Percentiles rank a stretch among this genome's conserved stretches.
phyloP scores from a whole-genome alignment of 2,797 vertebrate species.

The Lacerta agilis region DNA sequence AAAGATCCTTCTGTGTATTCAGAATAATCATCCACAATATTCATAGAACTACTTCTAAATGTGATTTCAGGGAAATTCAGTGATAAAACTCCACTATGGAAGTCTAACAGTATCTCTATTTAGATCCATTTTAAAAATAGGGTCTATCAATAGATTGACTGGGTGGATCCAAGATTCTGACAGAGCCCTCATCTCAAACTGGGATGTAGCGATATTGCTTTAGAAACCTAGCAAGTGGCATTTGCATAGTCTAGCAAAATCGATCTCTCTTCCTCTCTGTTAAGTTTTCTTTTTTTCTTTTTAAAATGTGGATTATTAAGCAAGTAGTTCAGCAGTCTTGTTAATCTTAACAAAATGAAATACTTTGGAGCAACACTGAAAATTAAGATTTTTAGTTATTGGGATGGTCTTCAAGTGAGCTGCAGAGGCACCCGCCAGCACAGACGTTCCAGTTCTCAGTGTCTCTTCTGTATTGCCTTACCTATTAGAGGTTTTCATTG shows the following conservation, averaged over 20 bases:
- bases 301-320: neutral
- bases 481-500: neutral
- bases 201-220: neutral
- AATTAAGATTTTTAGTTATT: fast-evolving
- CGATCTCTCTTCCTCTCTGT: neutral
- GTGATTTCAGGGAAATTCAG: conserved; percentile 47
- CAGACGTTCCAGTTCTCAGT: neutral
- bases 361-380: fast-evolving
- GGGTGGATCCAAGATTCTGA: fast-evolving
- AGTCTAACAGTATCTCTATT: neutral
- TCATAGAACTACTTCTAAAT: conserved; percentile 31
- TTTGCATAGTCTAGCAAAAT: neutral
- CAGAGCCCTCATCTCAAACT: fast-evolving
- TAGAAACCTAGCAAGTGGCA: neutral
- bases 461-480: neutral
- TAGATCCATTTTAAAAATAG: conserved; percentile 15
- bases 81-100: conserved; percentile 49
- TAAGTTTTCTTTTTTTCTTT: neutral
- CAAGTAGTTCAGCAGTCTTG: neutral
- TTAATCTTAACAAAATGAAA: neutral
- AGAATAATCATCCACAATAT: neutral
- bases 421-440: too few relatives aligned
- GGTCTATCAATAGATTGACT: neutral
- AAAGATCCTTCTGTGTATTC: fast-evolving
- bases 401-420: neutral